phyloP scores from a whole-genome alignment of 2,888 invertebrate species.

The Catocala nupta region DNA sequence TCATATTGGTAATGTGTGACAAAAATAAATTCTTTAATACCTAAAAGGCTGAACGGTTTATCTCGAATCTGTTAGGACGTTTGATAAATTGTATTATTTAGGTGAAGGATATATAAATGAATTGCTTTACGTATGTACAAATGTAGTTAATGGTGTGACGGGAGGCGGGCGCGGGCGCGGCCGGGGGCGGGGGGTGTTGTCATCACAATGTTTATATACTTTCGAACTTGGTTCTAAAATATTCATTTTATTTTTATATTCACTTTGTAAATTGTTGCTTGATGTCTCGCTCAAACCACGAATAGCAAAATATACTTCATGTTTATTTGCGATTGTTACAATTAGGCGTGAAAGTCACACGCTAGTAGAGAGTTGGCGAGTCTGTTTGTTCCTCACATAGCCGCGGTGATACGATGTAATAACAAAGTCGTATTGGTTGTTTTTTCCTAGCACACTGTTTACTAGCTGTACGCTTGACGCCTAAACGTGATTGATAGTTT shows the following conservation, averaged over 20 bases:
- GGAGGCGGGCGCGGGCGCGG: neutral
- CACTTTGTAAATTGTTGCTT: slow-evolving; percentile 36
- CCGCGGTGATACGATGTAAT: too few species aligned
- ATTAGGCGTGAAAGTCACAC: neutral
- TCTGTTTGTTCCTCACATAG: too few species aligned
- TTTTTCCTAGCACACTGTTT: too few species aligned
- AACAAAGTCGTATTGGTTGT: too few species aligned
- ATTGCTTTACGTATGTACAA: slow-evolving; percentile 47
- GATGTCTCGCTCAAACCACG: slow-evolving; percentile 27
- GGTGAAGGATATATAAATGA: slow-evolving; percentile 48
- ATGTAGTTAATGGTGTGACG: slow-evolving; percentile 42
- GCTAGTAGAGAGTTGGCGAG: too few species aligned
- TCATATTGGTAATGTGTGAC: slow-evolving; percentile 6
- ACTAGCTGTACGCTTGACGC: too few species aligned
- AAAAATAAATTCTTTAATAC: slow-evolving; percentile 27
- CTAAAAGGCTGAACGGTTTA: slow-evolving; percentile 51
- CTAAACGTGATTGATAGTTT: slow-evolving; percentile 21
- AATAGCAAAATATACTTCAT: slow-evolving; percentile 3
- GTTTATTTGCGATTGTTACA: slow-evolving; percentile 15
- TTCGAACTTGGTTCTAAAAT: slow-evolving; percentile 40
- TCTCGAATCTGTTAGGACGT: slow-evolving; percentile 49
- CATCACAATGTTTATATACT: slow-evolving; percentile 45
- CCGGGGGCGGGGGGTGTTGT: slow-evolving; percentile 25
- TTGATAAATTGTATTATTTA: slow-evolving; percentile 45
- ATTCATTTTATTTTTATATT: slow-evolving; percentile 43